Conservation (phyloP, 2,888 invertebrate genomes). For the Schrankia costaestrigalis region DNA sequence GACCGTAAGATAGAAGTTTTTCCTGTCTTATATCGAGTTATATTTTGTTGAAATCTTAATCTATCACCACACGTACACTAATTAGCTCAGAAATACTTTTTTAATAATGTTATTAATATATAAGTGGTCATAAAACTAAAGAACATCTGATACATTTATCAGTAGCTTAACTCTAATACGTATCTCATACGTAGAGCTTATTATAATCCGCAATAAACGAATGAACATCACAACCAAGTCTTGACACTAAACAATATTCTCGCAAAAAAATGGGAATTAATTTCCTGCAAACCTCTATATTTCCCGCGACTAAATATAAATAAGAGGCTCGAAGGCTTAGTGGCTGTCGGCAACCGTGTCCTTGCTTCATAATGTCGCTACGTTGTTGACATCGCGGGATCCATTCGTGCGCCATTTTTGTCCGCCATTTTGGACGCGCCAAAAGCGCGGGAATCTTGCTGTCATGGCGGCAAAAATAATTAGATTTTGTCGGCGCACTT, state of each 20-base stretch:
- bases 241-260: slow-evolving; percentile 46
- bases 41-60: too few species aligned
- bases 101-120: too few species aligned
- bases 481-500: slow-evolving; percentile 66
- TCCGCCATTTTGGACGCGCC: slow-evolving; percentile 55
- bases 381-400: slow-evolving; percentile 59
- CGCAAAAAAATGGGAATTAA: slow-evolving; percentile 42
- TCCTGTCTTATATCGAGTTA: too few species aligned
- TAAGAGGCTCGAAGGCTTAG: slow-evolving; percentile 67
- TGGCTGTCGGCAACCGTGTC: slow-evolving; percentile 63
- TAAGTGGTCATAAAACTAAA: too few species aligned
- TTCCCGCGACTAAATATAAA: slow-evolving; percentile 56
- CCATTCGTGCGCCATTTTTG: slow-evolving; percentile 49
- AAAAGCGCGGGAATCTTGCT: slow-evolving; percentile 69
- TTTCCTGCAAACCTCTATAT: slow-evolving; percentile 56
- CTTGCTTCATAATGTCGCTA: slow-evolving; percentile 65
- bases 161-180: slow-evolving; percentile 18
- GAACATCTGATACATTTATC: slow-evolving; percentile 5
- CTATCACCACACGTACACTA: too few species aligned
- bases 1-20: too few species aligned
- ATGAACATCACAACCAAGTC: slow-evolving; percentile 33
- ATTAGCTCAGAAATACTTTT: too few species aligned
- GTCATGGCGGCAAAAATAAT: slow-evolving; percentile 76
- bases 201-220: slow-evolving; percentile 33
- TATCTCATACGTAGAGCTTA: slow-evolving; percentile 26